phyloP scores from a whole-genome alignment of 1,140 invertebrate genomes.

The Neotoxoptera formosana region DNA sequence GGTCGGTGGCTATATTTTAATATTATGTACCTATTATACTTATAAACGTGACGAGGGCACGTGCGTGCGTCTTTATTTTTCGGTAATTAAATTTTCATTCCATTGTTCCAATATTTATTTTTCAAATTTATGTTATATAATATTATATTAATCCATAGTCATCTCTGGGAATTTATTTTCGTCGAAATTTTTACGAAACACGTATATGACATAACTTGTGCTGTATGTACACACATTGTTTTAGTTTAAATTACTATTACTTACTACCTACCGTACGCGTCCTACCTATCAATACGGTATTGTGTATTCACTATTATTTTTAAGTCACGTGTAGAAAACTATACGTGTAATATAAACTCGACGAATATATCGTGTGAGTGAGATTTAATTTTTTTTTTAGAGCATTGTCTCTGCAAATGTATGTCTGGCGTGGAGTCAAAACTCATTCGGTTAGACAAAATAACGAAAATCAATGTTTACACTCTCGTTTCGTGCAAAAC shows the following conservation, averaged over 20 bases:
- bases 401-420: background rate
- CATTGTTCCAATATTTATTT: background rate
- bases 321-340: background rate
- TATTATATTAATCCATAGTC: background rate
- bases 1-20: background rate
- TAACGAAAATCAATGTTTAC: slow-evolving; percentile 36
- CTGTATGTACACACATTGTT: background rate
- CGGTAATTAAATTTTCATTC: background rate
- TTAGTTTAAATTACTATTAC: slow-evolving; percentile 14
- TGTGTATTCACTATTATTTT: background rate
- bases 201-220: background rate
- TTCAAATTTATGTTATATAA: background rate
- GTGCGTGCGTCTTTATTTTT: background rate
- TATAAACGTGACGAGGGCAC: background rate
- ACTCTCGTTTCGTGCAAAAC: slow-evolving; percentile 46
- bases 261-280: background rate
- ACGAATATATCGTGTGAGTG: background rate
- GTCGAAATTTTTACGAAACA: background rate
- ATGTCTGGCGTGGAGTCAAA: background rate
- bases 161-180: background rate
- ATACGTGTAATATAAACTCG: background rate
- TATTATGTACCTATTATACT: background rate
- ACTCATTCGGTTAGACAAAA: background rate
- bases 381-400: background rate
- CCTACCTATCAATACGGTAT: background rate